phyloP scores from a whole-genome alignment of 92 coral and sea anemone genomes.

The Epizoanthus scotinus region DNA sequence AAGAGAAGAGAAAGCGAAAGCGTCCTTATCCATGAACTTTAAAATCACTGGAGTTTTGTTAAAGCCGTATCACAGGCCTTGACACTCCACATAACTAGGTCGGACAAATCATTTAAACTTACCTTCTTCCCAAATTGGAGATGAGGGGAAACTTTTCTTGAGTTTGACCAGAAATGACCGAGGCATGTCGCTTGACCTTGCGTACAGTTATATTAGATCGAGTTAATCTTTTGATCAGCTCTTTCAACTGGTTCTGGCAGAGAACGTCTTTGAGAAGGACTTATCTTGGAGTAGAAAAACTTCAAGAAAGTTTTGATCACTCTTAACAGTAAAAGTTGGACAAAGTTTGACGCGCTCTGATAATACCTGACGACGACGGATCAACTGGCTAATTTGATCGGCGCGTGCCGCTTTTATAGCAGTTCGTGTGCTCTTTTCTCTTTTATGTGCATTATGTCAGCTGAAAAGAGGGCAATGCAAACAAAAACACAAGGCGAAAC shows the following conservation, averaged over 20 bases:
- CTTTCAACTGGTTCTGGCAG: conserved; percentile 22
- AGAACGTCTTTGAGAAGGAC: conserved; percentile 16
- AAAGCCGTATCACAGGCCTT: not conserved
- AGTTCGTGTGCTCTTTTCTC: conserved; percentile 99
- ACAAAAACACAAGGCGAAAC: conserved; percentile 88
- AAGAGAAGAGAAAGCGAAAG: conserved; percentile 59
- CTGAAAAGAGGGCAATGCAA: conserved; percentile 99
- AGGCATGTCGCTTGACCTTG: conserved; percentile 82
- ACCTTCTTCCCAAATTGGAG: conserved; percentile 79
- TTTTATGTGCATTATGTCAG: conserved; percentile 93
- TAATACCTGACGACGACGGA: conserved; percentile 50
- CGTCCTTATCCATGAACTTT: conserved; percentile 42
- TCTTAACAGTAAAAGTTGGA: conserved; percentile 10
- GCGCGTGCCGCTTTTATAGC: conserved; percentile 99
- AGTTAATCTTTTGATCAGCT: conserved; percentile 60
- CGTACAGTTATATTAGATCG: conserved; percentile 56
- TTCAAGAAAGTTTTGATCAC: conserved; percentile 24
- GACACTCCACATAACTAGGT: not conserved
- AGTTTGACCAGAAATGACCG: conserved; percentile 97
- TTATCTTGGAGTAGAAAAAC: conserved; percentile 22
- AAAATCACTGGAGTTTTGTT: not conserved
- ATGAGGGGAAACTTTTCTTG: conserved; percentile 71
- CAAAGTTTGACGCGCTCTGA: conserved; percentile 34
- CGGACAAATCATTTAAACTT: conserved; percentile 23
- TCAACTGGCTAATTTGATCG: conserved; percentile 92